These are phyloP conservation scores for Agapornis canus DNA, from an alignment of 2,797 vertebrate species.

Conservation along the genomic window DNA sequence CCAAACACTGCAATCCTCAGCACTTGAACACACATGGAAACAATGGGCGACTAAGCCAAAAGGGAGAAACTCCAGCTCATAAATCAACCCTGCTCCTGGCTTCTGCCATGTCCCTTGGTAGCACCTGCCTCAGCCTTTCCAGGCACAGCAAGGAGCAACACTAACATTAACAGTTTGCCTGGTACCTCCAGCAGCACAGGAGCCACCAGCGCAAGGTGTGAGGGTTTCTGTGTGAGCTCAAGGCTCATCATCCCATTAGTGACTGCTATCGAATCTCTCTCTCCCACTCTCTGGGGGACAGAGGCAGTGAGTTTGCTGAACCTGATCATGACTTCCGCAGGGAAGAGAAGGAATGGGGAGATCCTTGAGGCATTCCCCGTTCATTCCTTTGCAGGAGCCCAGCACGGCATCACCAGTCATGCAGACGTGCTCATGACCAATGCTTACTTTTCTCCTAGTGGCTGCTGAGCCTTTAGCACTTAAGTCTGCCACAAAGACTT, in stretches of 20 bases:
- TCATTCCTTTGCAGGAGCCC: not conserved
- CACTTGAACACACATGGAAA: not conserved
- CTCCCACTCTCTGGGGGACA: not conserved
- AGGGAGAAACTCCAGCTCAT: not conserved
- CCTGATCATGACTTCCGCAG: not conserved
- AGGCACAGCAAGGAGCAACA: not conserved
- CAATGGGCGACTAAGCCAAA: not conserved
- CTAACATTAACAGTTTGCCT: not conserved
- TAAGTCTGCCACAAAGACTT: not conserved
- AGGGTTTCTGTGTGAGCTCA: not conserved
- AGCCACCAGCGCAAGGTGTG: not conserved
- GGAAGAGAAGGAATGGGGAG: not conserved
- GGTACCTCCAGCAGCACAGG: not conserved
- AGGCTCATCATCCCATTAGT: accelerated
- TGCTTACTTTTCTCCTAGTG: not conserved
- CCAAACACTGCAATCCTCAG: not conserved
- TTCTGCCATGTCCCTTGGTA: not conserved
- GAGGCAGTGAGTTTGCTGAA: not conserved
- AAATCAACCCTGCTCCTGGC: not conserved
- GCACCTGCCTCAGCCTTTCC: not conserved
- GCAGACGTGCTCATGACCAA: accelerated
- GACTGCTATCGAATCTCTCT: not conserved
- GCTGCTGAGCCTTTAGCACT: not conserved
- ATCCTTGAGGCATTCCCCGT: not conserved
- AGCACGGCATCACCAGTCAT: not conserved